Base-by-base conservation (phyloP, 2,888 invertebrate species). In the Laothoe populi region DNA sequence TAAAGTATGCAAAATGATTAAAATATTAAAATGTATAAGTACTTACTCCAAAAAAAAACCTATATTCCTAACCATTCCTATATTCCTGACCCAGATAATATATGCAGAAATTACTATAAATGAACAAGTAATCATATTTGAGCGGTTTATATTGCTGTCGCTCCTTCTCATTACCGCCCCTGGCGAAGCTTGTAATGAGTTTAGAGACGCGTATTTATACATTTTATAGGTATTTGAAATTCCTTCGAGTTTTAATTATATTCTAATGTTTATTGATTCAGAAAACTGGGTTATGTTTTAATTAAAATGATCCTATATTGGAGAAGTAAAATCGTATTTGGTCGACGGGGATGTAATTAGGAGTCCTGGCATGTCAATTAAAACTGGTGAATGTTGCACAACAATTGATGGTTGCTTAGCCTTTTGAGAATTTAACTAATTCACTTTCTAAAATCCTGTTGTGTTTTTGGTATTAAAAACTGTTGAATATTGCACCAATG, bases 221-320 rank as follows among this genome's bases (percentile, higher is more conserved):
- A 53, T 53, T 53, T 53, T 53, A 19, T 53, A 53, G 35, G 53
- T 53, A 53, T 31, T 31, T 35, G 2, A 19, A 19, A 53, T 53
- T 53, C 53, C 53, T 53, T 53, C 53, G 35, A 19, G 35, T 35
- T 53, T 53, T 53, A 53, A 53, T 53, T 35, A 53, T 35, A 35
- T 53, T 35, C 31, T 53, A 53, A 53, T 35, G 53, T 53, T 53
- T 53, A 53, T 53, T 53, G 53, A 53, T 53, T 35, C 35, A 19
- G 35, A 31, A 49, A 53, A 53, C 53, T 35, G 53, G 35, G 53
- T 19, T 53, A 53, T 19, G 10, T 35, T 53, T 53, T 53, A 53
- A 53, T 53, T 53, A 26, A 48, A 48, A n/a, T n/a, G 8, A 19
- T 24, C 46, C 4, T 21, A 24, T 53, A 53, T 35, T 35, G 31